Evolutionary conservation across 2,888 invertebrate genomes (phyloP), one percentile per base, ranked within the genome.

Genomic region (Amphimallon solstitiale): DNA sequence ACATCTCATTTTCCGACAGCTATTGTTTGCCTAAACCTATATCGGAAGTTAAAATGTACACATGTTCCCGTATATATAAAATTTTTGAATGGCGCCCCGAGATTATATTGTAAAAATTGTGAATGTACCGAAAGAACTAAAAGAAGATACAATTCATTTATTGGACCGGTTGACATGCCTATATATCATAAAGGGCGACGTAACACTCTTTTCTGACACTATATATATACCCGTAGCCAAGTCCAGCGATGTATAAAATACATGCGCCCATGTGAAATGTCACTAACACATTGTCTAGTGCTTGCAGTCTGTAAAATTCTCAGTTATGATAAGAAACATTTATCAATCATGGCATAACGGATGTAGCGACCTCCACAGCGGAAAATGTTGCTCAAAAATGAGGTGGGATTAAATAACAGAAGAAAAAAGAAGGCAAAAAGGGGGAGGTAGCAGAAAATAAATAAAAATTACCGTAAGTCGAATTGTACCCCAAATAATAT

Each of bases 221-320:
- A 5, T 29, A 5, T n/a, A n/a, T n/a, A n/a, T n/a, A n/a, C 35
- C 52, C 40, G 19, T 34, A 60, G 52, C 46, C 60, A 65, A 49
- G 62, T 63, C 62, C 61, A 43, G 54, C 61, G 19, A 45, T 66
- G 62, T 66, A 74, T 74, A 74, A 74, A 74, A 73, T 71, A 73
- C 73, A 73, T 37, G 17, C 38, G 54, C 73, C 71, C 73, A 71
- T 67, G 70, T 68, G 67, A 74, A 74, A 74, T 72, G 74, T 74
- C 74, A 74, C 71, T 65, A 72, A 70, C 74, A 74, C 70, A 70
- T 70, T 74, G 74, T 73, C 70, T 74, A 70, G 21, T 38, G 54
- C 61, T 64, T 67, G 65, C 66, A 71, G 68, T 70, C 67, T 66
- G 65, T 56, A 71, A 63, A 43, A 52, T 61, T 46, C 61, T 63